Evolutionary conservation across 2,797 vertebrate species (phyloP), one percentile per base, ranked within the genome.

Genomic region (Megalops cyprinoides): DNA sequence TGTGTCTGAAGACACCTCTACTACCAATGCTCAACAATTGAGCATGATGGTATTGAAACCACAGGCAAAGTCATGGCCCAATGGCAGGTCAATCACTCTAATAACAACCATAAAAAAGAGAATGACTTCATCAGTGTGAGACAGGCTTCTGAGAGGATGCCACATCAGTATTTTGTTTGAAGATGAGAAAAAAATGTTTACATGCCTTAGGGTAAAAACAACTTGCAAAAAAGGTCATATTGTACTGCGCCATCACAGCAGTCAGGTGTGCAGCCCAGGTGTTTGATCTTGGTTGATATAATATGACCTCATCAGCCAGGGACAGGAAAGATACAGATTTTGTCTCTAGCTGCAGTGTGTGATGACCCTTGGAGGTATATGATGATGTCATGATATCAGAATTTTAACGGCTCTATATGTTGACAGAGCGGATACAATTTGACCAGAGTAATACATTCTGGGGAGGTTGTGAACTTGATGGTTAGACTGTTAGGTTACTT

Each of bases 261-360:
- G 53, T 53, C 82, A 75, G 37, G 60, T 84, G 55, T 79, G 85
- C 74, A 82, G 4, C 56, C 23, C 55, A 87, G 80, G 49, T 89
- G 81, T 87, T 88, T 90, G 77, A 77, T 79, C 79, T 53, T 83
- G 39, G 42, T 89, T 86, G 76, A 58, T 87, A 34, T 62, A 25
- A 53, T 31, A 78, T 87, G 89, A 87, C 83, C 74, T 92, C 86
- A 88, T 69, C 79, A n/a, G 1, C 84, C 31, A 82, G 81, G 18
- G 81, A 62, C 84, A 83, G 82, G 14, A 58, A 82, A 51, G 15
- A 87, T 85, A 87, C 74, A 20, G 28, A 87, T 76, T 86, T 62
- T 48, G 78, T 46, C 87, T 44, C 9, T 85, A 81, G 82, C 83
- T 85, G 76, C 86, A 0, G 0, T 20, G 60, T 89, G 80, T 89